Evolutionary conservation across 2,888 invertebrate species (phyloP).

Genomic region (Punctoribates punctum): DNA sequence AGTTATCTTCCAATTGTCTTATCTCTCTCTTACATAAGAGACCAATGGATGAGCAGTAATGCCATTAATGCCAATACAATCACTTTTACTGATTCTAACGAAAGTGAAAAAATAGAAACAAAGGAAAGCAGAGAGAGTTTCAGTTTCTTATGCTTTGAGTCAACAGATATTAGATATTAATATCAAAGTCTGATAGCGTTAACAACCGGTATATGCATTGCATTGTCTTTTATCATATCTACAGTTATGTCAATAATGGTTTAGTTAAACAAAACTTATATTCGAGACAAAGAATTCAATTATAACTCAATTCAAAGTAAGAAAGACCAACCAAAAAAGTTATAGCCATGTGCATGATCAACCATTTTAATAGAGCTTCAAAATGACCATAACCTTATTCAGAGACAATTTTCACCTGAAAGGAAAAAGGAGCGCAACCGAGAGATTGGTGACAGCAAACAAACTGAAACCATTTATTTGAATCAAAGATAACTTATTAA

Average conservation of each 20-base stretch:
- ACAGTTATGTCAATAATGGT: slow-evolving; percentile 15
- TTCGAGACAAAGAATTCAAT: neutral
- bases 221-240: neutral
- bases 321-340: too few species aligned
- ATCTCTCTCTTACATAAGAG: slow-evolving; percentile 9
- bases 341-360: too few species aligned
- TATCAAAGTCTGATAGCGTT: neutral
- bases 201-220: neutral
- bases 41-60: slow-evolving; percentile 1
- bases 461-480: too few species aligned
- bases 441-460: too few species aligned
- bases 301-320: too few species aligned
- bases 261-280: slow-evolving; percentile 8
- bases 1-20: neutral
- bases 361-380: too few species aligned
- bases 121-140: neutral
- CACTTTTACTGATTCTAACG: slow-evolving; percentile 16
- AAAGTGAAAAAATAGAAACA: slow-evolving; percentile 2
- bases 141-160: neutral
- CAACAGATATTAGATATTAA: neutral
- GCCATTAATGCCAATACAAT: slow-evolving; percentile 1
- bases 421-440: too few species aligned
- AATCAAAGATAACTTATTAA: too few species aligned
- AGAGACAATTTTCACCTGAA: too few species aligned
- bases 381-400: too few species aligned